phyloP scores from a whole-genome alignment of 2,888 invertebrate species.

The Sabatieria punctata region DNA sequence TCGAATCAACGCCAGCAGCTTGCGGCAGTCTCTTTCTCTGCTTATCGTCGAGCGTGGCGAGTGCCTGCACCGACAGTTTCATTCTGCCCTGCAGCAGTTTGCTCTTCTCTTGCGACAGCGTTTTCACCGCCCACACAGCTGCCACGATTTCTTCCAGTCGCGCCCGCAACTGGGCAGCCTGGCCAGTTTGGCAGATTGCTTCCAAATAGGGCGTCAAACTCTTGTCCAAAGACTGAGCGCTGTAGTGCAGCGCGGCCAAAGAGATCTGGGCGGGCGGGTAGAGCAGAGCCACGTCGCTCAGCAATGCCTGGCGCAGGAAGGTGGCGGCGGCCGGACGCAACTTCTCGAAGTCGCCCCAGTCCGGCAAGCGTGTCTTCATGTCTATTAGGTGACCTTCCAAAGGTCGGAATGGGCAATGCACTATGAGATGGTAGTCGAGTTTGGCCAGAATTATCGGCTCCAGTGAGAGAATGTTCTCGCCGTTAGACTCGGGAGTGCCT shows the following conservation, averaged over 20 bases:
- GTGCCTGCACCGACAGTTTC: no score
- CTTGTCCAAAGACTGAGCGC: no score
- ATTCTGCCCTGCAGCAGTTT: no score
- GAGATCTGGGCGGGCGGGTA: constrained; percentile 73
- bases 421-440: constrained; percentile 76
- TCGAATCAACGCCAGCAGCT: no score
- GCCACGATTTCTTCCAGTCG: no score
- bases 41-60: no score
- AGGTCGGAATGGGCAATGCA: constrained; percentile 87
- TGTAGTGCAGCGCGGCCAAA: constrained; percentile 22
- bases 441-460: constrained; percentile 63
- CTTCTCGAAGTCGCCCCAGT: constrained; percentile 60
- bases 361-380: constrained; percentile 62
- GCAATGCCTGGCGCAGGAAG: constrained; percentile 62
- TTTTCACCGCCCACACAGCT: no score
- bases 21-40: no score
- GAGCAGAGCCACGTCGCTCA: constrained; percentile 74
- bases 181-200: no score
- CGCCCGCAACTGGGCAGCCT: no score
- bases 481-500: background rate
- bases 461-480: background rate
- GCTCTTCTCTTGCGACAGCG: no score
- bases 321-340: constrained; percentile 66
- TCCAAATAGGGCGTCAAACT: no score
- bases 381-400: constrained; percentile 90